phyloP scores from a whole-genome alignment of 2,113 vertebrate species.

The Sisor rabdophorus region DNA sequence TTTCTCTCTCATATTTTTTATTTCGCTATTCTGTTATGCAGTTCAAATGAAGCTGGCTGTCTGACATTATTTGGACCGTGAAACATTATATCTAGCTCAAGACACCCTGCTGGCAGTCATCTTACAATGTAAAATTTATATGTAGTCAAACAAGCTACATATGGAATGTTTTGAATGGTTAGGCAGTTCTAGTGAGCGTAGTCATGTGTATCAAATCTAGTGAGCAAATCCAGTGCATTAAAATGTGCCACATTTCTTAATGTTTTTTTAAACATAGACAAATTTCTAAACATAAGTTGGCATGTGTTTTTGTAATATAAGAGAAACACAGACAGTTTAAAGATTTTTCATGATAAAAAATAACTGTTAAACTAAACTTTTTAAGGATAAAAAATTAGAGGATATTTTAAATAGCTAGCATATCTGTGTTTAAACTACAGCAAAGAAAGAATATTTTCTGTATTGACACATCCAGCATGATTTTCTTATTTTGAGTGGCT shows the following conservation, averaged over 20 bases:
- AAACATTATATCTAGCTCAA: neutral
- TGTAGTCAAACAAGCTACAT: neutral
- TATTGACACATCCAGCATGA: too few species aligned
- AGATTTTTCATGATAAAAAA: neutral
- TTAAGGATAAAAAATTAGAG: neutral
- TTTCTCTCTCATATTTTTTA: slow-evolving; percentile 6
- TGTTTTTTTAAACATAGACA: neutral
- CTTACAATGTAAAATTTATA: neutral
- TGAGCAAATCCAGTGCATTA: too few species aligned
- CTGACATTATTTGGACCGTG: slow-evolving; percentile 22
- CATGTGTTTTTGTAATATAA: neutral
- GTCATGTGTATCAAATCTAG: neutral
- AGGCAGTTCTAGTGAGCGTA: neutral
- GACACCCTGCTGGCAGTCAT: neutral
- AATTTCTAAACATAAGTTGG: neutral
- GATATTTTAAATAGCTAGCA: neutral
- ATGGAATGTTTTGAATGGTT: neutral
- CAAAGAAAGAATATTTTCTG: too few species aligned
- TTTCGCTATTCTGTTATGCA: slow-evolving; percentile 33
- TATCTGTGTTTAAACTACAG: neutral
- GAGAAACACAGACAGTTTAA: neutral
- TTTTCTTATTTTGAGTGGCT: neutral
- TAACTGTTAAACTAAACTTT: neutral
- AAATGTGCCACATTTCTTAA: neutral
- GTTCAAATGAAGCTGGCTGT: slow-evolving; percentile 42